These are phyloP conservation scores for Dusona sp. DNA, from an alignment of 2,888 invertebrate genomes.

Conservation along the genomic window DNA sequence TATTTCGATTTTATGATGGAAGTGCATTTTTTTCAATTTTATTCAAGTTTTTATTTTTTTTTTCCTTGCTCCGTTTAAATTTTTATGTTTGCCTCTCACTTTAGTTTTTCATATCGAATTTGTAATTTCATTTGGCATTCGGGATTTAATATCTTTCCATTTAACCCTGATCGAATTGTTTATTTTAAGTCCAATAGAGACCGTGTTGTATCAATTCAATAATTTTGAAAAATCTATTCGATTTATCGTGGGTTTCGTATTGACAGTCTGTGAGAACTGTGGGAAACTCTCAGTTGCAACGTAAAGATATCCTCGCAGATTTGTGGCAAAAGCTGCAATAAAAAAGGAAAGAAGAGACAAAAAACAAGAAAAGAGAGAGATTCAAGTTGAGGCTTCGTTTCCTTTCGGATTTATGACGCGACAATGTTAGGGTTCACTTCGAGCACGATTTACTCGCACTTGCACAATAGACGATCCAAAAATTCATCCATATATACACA, in stretches of 20 bases:
- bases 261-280: slow-evolving; percentile 68
- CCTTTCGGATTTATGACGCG: slow-evolving; percentile 60
- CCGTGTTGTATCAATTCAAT: too few species aligned
- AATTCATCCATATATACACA: slow-evolving; percentile 1
- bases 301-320: slow-evolving; percentile 40
- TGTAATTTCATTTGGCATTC: too few species aligned
- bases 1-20: too few species aligned
- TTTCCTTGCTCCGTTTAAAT: too few species aligned
- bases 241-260: slow-evolving; percentile 27
- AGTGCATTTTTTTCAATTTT: too few species aligned
- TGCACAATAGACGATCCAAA: not conserved
- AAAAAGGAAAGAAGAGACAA: not conserved
- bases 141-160: too few species aligned
- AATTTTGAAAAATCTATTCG: not conserved
- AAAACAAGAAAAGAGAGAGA: slow-evolving; percentile 1
- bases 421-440: slow-evolving; percentile 57
- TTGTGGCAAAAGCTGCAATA: slow-evolving; percentile 26
- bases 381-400: slow-evolving; percentile 47
- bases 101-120: too few species aligned
- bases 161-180: too few species aligned
- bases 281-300: slow-evolving; percentile 40
- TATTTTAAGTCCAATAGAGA: too few species aligned
- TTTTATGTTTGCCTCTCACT: too few species aligned
- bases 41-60: too few species aligned
- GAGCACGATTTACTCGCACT: slow-evolving; percentile 39